These are phyloP conservation scores for Candidula unifasciata DNA, from an alignment of 2,888 invertebrate species.

Conservation along the genomic window DNA sequence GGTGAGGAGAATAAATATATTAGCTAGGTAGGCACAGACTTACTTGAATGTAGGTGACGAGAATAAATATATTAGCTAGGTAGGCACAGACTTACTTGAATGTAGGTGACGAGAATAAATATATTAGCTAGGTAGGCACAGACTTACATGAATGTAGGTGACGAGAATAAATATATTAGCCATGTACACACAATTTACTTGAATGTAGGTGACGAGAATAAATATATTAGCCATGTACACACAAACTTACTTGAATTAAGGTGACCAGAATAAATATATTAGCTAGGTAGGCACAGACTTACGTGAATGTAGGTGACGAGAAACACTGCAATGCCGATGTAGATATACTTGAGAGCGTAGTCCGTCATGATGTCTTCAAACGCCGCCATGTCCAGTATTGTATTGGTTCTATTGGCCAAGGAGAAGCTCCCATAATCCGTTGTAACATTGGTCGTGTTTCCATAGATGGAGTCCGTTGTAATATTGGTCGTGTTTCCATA, in stretches of 20 bases:
- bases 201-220: no score
- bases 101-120: no score
- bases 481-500: not conserved
- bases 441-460: not conserved
- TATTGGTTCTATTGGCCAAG: not conserved
- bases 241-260: conserved; percentile 64
- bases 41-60: no score
- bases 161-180: no score
- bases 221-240: no score
- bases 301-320: conserved; percentile 76
- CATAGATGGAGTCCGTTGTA: not conserved
- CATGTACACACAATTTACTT: no score
- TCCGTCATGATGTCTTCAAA: conserved; percentile 64
- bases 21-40: no score
- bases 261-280: conserved; percentile 70
- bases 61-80: no score
- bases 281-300: not conserved
- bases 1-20: no score
- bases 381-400: conserved; percentile 10
- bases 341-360: conserved; percentile 75
- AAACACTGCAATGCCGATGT: conserved; percentile 79
- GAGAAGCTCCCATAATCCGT: conserved; percentile 75
- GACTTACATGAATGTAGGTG: no score
- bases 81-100: no score
- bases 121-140: no score